These are phyloP conservation scores for Andrena flavipes DNA, from an alignment of 2,888 invertebrate genomes.

Conservation along the genomic window DNA sequence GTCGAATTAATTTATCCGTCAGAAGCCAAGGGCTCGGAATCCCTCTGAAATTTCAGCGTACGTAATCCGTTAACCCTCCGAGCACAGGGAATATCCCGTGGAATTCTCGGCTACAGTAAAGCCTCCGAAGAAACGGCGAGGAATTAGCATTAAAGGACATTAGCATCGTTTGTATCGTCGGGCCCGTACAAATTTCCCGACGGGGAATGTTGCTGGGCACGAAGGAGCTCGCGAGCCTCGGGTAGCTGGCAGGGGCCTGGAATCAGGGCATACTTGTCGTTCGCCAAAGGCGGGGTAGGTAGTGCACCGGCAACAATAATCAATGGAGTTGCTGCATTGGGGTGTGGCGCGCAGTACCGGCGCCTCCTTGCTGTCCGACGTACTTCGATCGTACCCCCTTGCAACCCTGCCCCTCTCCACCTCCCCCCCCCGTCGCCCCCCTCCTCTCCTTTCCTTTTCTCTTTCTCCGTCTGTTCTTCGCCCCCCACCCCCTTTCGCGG, in stretches of 20 bases:
- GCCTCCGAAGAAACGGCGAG: background rate
- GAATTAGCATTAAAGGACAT: conserved; percentile 46
- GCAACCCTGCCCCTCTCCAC: conserved; percentile 46
- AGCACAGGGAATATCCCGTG: too few species aligned
- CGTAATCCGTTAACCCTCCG: too few species aligned
- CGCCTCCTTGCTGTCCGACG: conserved; percentile 81
- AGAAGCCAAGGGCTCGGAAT: too few species aligned
- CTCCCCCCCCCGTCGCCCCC: conserved; percentile 37
- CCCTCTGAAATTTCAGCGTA: too few species aligned
- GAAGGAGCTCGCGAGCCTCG: conserved; percentile 37
- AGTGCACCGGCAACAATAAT: conserved; percentile 83
- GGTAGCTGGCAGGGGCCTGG: conserved; percentile 49
- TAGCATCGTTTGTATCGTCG: conserved; percentile 45
- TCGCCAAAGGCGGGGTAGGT: conserved; percentile 69
- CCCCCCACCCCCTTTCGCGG: conserved; percentile 58
- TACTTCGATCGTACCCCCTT: conserved; percentile 80
- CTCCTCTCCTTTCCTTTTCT: conserved; percentile 49
- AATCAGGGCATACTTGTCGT: conserved; percentile 70
- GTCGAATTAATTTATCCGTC: too few species aligned
- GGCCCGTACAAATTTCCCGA: conserved; percentile 55
- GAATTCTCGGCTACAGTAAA: too few species aligned
- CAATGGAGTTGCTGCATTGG: conserved; percentile 84
- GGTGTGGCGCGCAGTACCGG: conserved; percentile 82
- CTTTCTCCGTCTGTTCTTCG: conserved; percentile 60
- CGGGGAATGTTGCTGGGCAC: conserved; percentile 49